Percentiles rank a stretch among this genome's conserved stretches.
Conservation (phyloP, 2,113 vertebrate genomes). For the Neogale vison region DNA sequence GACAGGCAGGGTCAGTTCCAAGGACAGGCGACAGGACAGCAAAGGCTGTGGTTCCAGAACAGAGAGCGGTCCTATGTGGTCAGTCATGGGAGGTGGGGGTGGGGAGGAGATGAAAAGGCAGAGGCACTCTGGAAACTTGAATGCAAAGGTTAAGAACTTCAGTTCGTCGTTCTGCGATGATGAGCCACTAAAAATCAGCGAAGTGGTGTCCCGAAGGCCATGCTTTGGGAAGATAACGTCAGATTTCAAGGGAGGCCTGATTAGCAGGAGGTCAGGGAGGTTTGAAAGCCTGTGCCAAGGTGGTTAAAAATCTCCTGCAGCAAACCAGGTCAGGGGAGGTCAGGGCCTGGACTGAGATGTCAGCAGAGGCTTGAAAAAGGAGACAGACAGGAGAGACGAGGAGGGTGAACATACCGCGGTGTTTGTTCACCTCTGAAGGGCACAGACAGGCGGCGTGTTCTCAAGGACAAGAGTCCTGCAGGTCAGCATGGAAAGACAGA, state of each 20-base stretch:
- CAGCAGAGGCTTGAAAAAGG: not conserved
- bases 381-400: rapidly evolving
- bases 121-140: not conserved
- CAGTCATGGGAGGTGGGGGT: not conserved
- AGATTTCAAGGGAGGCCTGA: not conserved
- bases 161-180: not conserved
- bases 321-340: not conserved
- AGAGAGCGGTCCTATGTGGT: not conserved
- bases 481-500: not conserved
- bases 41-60: not conserved
- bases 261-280: not conserved
- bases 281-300: not conserved
- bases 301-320: not conserved
- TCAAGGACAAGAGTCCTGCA: not conserved
- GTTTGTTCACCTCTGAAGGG: not conserved
- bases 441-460: rapidly evolving
- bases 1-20: not conserved
- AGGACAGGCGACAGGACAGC: not conserved
- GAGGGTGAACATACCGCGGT: not conserved
- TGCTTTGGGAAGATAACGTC: not conserved
- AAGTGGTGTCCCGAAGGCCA: not conserved
- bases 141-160: not conserved
- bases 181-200: not conserved
- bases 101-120: not conserved
- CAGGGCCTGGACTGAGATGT: too few species aligned